Base-by-base conservation (phyloP, 2,113 vertebrate genomes). In the Clarias macrocephalus region DNA sequence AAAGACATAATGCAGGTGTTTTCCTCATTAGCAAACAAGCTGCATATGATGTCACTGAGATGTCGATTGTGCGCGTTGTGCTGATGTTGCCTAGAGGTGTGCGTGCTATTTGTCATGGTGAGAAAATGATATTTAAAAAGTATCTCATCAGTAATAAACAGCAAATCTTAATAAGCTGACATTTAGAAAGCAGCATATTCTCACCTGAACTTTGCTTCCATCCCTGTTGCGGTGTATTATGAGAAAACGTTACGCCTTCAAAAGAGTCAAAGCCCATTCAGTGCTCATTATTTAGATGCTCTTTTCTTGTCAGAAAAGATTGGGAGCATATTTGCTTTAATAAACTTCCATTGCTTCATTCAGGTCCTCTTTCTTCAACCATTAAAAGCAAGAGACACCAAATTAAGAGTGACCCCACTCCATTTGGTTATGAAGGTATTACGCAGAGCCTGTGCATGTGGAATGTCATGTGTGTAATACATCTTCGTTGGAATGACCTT, bases 391-490 rank as follows among this genome's bases (percentile, higher is more conserved):
- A 98, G 95, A 96, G 97, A 91, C 96, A 98, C 80, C 96, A 98
- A 92, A 98, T 98, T 93, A 98, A 97, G 95, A 98, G 97, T 90
- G 97, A 98, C 85, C 97, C 97, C 90, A 98, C 97, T 83, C 97
- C 97, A 0, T 92, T 98, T 86, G 97, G 97, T 93, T 97, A 96
- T 91, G 97, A 97, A 98, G 97, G 97, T 98, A 98, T 87, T 89
- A 89, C n/a, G 30, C 23, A 66, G 62, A 84, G 60, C 28, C 52
- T 3, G 56, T 63, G 88, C 90, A 92, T 91, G 79, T 19, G 80
- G 89, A 90, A 92, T 90, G 89, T 63, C 33, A 19, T 60, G 19
- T 30, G 33, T 77, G 33, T 84, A 59, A 63, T 19, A 52, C 66
- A 15, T 30, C 2, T 80, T 25, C 37, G 42, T 42, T 5, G 48